phyloP scores from a whole-genome alignment of 2,888 invertebrate species.

The Synanthedon vespiformis region DNA sequence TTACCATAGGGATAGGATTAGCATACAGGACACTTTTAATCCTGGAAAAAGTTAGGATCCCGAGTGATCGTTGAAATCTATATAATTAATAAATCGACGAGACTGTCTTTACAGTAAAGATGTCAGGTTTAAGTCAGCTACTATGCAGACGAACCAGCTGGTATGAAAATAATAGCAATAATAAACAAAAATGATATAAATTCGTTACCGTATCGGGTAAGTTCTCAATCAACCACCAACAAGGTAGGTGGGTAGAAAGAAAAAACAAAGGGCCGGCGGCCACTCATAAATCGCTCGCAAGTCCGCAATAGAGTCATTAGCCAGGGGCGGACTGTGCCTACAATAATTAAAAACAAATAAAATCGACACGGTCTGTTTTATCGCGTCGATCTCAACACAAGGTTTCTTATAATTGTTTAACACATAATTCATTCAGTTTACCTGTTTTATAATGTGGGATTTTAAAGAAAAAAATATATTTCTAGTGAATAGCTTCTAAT shows the following conservation, averaged over 20 bases:
- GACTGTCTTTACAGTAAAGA: too few species aligned
- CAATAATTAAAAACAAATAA: constrained; percentile 71
- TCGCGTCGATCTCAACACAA: constrained; percentile 42
- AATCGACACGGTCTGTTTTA: constrained; percentile 63
- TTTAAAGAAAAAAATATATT: too few species aligned
- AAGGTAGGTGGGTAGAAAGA: constrained; percentile 26
- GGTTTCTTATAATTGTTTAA: constrained; percentile 30
- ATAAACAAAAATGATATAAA: not conserved
- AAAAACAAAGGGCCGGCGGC: constrained; percentile 47
- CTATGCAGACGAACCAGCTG: too few species aligned
- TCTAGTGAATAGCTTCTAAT: too few species aligned
- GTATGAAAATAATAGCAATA: constrained; percentile 1
- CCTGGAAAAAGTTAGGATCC: too few species aligned
- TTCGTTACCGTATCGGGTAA: constrained; percentile 9
- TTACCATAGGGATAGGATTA: too few species aligned
- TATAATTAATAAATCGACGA: too few species aligned
- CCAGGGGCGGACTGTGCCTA: constrained; percentile 51
- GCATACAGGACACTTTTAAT: too few species aligned
- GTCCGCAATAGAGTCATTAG: constrained; percentile 64
- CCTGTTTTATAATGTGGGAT: constrained; percentile 4
- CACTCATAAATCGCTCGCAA: constrained; percentile 55
- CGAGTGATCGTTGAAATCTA: too few species aligned
- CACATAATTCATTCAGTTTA: constrained; percentile 11
- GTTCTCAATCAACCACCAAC: constrained; percentile 38
- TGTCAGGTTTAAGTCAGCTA: too few species aligned